Evolutionary conservation across 2,797 vertebrate genomes (phyloP), one percentile per base, ranked within the genome.

Genomic region (Hemibagrus guttatus): DNA sequence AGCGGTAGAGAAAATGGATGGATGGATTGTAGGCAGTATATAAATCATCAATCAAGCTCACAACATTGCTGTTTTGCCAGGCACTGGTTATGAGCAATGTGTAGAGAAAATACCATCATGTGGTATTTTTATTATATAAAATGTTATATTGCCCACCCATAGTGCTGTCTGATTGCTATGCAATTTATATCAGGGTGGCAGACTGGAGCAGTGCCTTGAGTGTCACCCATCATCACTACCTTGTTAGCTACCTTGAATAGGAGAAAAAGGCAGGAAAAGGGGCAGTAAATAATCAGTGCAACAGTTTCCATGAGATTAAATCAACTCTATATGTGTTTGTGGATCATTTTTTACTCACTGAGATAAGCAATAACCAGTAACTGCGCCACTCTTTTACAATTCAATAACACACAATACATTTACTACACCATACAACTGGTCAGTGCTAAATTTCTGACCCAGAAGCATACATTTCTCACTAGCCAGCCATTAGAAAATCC

Each of bases 211-310:
- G 19, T 63, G 87, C 84, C 28, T 3, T 59, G 59, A 88, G 87
- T 80, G 64, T 28, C 87, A 89, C 90, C 88, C 63, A 89, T 92
- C 91, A 91, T 91, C 79, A 88, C 86, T 4, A 91, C 89, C 93
- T 92, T 92, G 89, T 89, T n/a, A 31, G 81, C 89, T 90, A 78
- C 75, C 87, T 86, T 90, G 72, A 81, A 56, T 86, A 74, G 90
- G 90, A 71, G 46, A 83, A 71, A 83, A 81, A 46, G 13, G 2
- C 56, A 42, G 9, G 28, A 66, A 39, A 12, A 6, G n/a, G 39
- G 69, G 68, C 54, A 84, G 80, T 54, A 76, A 11, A 86, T 86
- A 76, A 81, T 86, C 54, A 81, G 31, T 81, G 42, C n/a, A 78
- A 26, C 23, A 46, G 71, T 46, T 26, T 74, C 26, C 23, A 46